Base-by-base conservation (phyloP, 92 coral and sea anemone species). In the Ricordea florida region DNA sequence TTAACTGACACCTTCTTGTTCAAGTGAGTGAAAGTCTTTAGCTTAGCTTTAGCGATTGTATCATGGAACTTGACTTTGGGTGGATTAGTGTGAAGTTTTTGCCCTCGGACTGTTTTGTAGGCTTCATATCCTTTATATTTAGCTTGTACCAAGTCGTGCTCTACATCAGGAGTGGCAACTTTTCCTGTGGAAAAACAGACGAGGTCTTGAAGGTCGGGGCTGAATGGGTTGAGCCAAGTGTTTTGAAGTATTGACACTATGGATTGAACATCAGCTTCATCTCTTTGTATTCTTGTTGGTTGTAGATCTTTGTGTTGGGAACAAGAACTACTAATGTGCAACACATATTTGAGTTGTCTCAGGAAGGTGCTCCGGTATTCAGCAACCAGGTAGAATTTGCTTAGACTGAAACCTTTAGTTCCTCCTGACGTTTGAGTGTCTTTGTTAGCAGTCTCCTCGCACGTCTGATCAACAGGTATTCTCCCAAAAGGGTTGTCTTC, bases 141-240 rank as follows among this genome's bases (percentile, higher is more conserved):
- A n/a, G 87, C 84, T 41, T 68, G 79, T 25, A 76, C 79, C 30
- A 82, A 35, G 50, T 73, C 77, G 42, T 45, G 61, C 31, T 71
- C 80, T 46, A 85, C 66, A 23, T 72, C 70, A 10, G 66, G 68
- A 9, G 76, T 53, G 30, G 87, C 81, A 29, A 29, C 26, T 32
- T 56, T 82, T 53, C 81, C 81, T 52, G 87, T 82, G 10, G 81
- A 62, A 14, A 82, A 66, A 24, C 87, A 82, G 41, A 72, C 37
- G 34, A 82, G 75, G 16, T 73, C 87, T 53, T 82, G 87, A 21
- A 15, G 49, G 3, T 63, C 67, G 5, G 21, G 34, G 20, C 20
- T 21, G 59, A 76, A 76, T 10, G 74, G 82, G 56, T 63, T 76
- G 36, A 45, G 46, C 82, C 74, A 76, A 58, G 44, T 58, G 64